Evolutionary conservation across 2,888 invertebrate genomes (phyloP), one percentile per base, ranked within the genome.

Genomic region (Patella caerulea): DNA sequence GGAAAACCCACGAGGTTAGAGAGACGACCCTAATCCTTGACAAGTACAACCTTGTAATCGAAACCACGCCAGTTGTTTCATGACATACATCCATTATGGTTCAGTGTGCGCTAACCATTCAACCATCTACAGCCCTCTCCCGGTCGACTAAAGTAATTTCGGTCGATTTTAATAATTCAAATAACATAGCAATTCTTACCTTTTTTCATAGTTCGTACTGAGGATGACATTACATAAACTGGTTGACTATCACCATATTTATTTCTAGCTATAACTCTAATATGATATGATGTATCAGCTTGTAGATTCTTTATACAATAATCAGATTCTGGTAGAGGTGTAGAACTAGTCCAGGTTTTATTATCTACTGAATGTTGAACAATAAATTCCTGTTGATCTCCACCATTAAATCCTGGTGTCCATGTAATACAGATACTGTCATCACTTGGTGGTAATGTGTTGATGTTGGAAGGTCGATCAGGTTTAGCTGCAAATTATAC

Each of bases 221-320:
- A 24, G 24, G 24, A 24, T 24, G 24, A 24, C 24, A 24, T 24
- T 24, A 24, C 24, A 24, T 24, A 24, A 24, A 24, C 24, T 45
- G 45, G 45, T 45, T 45, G 24, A 65, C 65, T 65, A 24, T 65
- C 24, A 65, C 65, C 65, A 65, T 65, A 24, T 65, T 65, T 65
- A 65, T 65, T 65, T 24, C 65, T 65, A 65, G 65, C 65, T 65
- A 65, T 65, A 19, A 65, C 65, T 65, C 65, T 65, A 15, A 65
- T 65, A 65, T 65, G 24, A 65, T 65, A 65, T 24, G 19, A 3
- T 24, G 65, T 65, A 65, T 65, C 65, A 24, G 65, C 19, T 24
- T 65, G 19, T 65, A 65, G 24, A 24, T 24, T 24, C 24, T 65
- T 14, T 65, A 65, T 65, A 65, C 65, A 65, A 24, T 65, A 65